Evolutionary conservation across 2,888 invertebrate genomes (phyloP).

Genomic region (Acholoe squamosa): DNA sequence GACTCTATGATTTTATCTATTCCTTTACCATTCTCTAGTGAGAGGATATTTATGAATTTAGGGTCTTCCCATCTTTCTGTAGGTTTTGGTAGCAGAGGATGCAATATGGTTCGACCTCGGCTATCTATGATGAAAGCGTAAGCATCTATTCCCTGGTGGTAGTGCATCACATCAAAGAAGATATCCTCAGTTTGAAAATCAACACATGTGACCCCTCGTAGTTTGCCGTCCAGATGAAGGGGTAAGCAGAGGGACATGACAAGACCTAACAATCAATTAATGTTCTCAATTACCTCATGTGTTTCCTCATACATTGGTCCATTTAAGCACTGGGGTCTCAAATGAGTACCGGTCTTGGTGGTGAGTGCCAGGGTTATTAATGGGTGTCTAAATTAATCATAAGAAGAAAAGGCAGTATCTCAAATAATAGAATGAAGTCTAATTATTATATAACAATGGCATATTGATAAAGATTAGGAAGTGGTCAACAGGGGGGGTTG

Average conservation of each 20-base stretch:
- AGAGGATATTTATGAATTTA: too few relatives aligned
- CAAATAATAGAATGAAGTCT: neutral
- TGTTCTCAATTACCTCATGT: too few relatives aligned
- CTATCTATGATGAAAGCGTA: neutral
- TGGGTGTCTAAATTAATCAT: neutral
- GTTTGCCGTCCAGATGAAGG: neutral
- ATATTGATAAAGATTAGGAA: too few relatives aligned
- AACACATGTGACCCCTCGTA: neutral
- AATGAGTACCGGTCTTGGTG: neutral
- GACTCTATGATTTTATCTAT: too few relatives aligned
- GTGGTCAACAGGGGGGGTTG: too few relatives aligned
- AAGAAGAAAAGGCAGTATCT: neutral
- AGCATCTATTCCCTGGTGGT: neutral
- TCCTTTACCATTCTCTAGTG: too few relatives aligned
- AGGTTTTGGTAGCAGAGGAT: neutral
- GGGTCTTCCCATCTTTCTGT: too few relatives aligned
- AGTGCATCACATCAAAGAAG: slow-evolving; percentile 1
- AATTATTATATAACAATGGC: neutral
- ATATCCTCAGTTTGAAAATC: neutral
- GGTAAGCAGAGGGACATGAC: slow-evolving; percentile 11
- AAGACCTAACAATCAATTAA: neutral
- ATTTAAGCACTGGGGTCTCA: too few relatives aligned
- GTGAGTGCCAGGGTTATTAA: neutral
- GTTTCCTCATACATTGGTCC: too few relatives aligned
- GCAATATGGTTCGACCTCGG: neutral